Evolutionary conservation across 2,113 vertebrate genomes (phyloP).

Genomic region (Hippoglossus stenolepis): DNA sequence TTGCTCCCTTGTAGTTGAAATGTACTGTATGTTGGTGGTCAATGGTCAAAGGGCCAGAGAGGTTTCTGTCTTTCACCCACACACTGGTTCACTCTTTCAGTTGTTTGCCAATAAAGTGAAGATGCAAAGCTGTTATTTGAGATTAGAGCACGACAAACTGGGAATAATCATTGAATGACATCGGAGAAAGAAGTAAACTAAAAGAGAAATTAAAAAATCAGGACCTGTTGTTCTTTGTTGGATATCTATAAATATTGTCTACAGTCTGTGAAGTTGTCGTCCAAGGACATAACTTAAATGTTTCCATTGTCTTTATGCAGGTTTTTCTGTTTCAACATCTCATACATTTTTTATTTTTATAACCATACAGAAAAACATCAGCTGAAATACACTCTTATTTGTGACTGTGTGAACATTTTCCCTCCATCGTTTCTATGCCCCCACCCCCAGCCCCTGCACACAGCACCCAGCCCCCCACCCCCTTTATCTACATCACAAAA

Average conservation of each 20-base stretch:
- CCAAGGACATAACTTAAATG: neutral
- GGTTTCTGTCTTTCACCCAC: no score
- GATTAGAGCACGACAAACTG: no score
- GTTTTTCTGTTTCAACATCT: neutral
- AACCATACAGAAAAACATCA: neutral
- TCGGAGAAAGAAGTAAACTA: no score
- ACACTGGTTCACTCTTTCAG: neutral
- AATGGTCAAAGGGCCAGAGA: no score
- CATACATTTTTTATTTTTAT: neutral
- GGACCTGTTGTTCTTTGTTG: neutral
- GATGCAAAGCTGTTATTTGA: no score
- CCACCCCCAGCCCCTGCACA: neutral
- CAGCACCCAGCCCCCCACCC: neutral
- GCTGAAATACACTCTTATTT: neutral
- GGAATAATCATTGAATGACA: no score
- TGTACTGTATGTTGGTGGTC: no score
- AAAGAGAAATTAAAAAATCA: no score
- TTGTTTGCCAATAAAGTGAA: no score
- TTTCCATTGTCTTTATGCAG: neutral
- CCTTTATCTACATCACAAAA: slow-evolving; percentile 41
- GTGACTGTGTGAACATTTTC: neutral
- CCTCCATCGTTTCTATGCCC: no score
- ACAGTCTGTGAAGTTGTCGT: neutral
- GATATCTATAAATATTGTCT: no score
- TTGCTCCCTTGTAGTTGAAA: neutral